Evolutionary conservation across 1,140 invertebrate species (phyloP).

Genomic region (Dicyema japonicum): DNA sequence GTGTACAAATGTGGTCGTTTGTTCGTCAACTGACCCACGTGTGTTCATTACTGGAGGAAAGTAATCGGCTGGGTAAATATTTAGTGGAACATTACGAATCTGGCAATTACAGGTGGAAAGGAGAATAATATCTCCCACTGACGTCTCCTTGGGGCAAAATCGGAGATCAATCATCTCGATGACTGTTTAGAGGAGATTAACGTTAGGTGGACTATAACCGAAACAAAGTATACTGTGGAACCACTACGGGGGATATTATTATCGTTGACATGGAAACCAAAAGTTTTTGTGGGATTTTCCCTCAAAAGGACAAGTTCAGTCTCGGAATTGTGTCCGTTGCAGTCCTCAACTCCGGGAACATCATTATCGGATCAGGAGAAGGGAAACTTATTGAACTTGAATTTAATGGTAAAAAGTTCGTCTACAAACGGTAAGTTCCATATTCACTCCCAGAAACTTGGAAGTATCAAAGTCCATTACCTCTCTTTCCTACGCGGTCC

Average conservation of each 20-base stretch:
- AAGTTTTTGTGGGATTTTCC: conserved; percentile 11
- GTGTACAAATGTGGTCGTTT: conserved; percentile 12
- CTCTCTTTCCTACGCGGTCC: conserved; percentile 16
- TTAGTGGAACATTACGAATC: conserved; percentile 32
- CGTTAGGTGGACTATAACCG: no score
- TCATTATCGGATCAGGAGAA: conserved; percentile 37
- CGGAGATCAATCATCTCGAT: conserved; percentile 19
- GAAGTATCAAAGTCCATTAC: no score
- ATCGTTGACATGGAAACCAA: conserved; percentile 12
- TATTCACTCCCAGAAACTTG: no score
- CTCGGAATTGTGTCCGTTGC: conserved; percentile 31
- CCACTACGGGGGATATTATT: conserved; percentile 36
- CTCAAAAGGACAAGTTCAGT: conserved; percentile 13
- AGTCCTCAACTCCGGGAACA: conserved; percentile 21
- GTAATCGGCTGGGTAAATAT: conserved; percentile 17
- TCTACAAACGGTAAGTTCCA: no score
- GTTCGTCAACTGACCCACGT: conserved; percentile 12
- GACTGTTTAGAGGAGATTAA: no score
- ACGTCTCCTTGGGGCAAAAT: conserved; percentile 25
- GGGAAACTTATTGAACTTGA: no score
- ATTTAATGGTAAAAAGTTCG: no score
- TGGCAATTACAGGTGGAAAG: conserved; percentile 39
- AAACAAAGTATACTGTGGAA: conserved; percentile 43
- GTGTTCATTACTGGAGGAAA: conserved; percentile 20
- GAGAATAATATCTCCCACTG: conserved; percentile 31